Evolutionary conservation across 2,888 invertebrate genomes (phyloP).

Genomic region (Campoletis raptor): DNA sequence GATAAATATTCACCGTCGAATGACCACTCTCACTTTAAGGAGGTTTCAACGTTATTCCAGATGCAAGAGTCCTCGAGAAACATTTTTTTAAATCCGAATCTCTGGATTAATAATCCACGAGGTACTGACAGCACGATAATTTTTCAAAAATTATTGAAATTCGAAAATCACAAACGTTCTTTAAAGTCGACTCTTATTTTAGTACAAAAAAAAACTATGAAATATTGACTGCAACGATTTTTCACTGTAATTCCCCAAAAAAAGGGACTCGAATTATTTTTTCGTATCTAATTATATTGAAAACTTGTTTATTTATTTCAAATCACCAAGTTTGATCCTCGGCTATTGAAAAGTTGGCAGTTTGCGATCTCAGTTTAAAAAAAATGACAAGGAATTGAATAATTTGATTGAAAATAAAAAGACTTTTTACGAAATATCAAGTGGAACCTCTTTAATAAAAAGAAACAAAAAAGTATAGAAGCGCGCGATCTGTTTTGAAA

Average conservation of each 20-base stretch:
- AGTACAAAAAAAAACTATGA: neutral
- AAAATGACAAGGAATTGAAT: conserved; percentile 60
- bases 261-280: neutral
- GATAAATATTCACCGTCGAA: conserved; percentile 19
- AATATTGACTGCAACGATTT: neutral
- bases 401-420: conserved; percentile 11
- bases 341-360: neutral
- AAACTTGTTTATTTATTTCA: neutral
- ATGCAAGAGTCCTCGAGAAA: neutral
- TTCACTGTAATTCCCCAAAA: neutral
- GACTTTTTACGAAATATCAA: neutral
- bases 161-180: neutral
- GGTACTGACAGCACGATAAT: neutral
- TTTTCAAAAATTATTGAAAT: neutral
- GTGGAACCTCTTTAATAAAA: conserved; percentile 6
- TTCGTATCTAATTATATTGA: neutral
- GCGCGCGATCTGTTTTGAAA: neutral
- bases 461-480: neutral
- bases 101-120: neutral
- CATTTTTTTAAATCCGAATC: neutral
- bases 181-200: neutral
- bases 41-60: conserved; percentile 14
- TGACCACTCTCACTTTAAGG: conserved; percentile 25
- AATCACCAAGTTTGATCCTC: neutral
- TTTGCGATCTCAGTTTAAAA: neutral